phyloP scores from a whole-genome alignment of 2,888 invertebrate species.

The Phortica magna region DNA sequence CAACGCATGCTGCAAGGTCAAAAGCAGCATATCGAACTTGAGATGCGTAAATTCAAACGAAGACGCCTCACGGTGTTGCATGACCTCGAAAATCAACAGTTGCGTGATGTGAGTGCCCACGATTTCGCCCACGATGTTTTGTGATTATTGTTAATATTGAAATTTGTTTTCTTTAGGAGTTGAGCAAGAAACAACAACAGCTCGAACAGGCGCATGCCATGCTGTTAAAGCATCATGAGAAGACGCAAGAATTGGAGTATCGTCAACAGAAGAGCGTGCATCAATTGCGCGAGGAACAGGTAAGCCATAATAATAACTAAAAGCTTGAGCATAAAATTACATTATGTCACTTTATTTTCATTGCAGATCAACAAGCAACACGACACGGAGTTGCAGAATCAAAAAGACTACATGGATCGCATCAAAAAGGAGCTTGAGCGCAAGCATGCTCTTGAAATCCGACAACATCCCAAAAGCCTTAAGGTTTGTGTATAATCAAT shows the following conservation, averaged over 20 bases:
- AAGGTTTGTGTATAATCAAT: conserved; percentile 82
- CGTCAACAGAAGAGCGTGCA: conserved; percentile 97
- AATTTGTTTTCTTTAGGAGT: conserved; percentile 82
- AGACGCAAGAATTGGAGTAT: conserved; percentile 97
- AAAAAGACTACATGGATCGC: conserved; percentile 96
- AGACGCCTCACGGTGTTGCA: conserved; percentile 92
- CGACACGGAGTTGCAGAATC: conserved; percentile 95
- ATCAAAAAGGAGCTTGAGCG: conserved; percentile 96
- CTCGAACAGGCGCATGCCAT: conserved; percentile 96
- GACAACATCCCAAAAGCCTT: conserved; percentile 99
- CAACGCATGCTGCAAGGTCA: conserved; percentile 92
- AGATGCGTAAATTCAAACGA: conserved; percentile 94
- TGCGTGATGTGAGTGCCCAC: conserved; percentile 89
- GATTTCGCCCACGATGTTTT: too few species aligned
- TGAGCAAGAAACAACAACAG: conserved; percentile 96
- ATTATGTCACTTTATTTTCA: not conserved
- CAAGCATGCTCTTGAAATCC: conserved; percentile 97
- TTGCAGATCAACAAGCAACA: conserved; percentile 88
- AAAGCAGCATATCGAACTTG: conserved; percentile 93
- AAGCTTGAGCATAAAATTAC: not conserved
- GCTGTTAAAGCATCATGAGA: conserved; percentile 96
- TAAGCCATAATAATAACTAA: conserved; percentile 66
- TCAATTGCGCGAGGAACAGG: conserved; percentile 91
- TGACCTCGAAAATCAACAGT: conserved; percentile 92
- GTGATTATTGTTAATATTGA: too few species aligned